These are phyloP conservation scores for Urocolius indicus DNA, from an alignment of 2,113 vertebrate species.

Conservation along the genomic window DNA sequence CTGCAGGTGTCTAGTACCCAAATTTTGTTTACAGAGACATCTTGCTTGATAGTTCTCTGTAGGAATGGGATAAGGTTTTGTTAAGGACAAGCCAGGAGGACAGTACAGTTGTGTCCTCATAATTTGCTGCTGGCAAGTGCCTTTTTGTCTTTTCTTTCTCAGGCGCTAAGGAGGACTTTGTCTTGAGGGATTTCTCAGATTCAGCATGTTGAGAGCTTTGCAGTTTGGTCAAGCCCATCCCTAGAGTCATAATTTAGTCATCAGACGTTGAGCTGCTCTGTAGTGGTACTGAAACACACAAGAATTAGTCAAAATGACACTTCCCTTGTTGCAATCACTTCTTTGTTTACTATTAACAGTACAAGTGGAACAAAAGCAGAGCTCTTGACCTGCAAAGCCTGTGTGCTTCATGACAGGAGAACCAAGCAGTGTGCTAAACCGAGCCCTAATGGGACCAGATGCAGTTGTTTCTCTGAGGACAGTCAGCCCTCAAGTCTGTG, in stretches of 20 bases:
- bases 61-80: neutral
- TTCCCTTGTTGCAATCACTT: neutral
- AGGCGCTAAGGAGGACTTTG: neutral
- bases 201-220: neutral
- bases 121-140: neutral
- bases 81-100: neutral
- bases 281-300: neutral
- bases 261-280: neutral
- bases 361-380: neutral
- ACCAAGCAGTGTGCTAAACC: neutral
- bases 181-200: neutral
- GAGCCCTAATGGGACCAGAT: neutral
- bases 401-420: fast-evolving
- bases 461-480: neutral
- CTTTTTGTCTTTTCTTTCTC: neutral
- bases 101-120: neutral
- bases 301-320: neutral
- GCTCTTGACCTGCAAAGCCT: neutral
- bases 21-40: neutral
- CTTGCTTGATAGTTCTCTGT: neutral
- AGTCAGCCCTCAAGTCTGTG: neutral
- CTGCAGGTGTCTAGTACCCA: neutral
- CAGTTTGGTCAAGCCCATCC: neutral
- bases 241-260: neutral
- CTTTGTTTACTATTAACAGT: neutral